These are phyloP conservation scores for Hydrozoanthus gracilis DNA, from an alignment of 92 coral and sea anemone species.

Conservation along the genomic window DNA sequence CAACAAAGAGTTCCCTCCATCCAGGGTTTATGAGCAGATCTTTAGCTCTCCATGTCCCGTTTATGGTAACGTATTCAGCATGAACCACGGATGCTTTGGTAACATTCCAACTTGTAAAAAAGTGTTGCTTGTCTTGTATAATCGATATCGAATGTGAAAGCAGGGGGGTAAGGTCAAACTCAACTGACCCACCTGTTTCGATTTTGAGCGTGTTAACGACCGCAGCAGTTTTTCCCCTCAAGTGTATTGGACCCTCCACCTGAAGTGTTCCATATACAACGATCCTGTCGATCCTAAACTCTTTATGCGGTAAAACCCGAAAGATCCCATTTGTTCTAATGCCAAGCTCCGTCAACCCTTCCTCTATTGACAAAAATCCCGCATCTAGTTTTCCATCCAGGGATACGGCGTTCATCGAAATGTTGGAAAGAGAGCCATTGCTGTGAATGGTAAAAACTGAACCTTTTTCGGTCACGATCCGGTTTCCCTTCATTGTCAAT, in stretches of 20 bases:
- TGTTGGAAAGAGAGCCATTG: conserved; percentile 27
- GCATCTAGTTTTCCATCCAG: conserved; percentile 43
- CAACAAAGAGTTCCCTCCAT: conserved; percentile 52
- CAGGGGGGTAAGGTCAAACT: conserved; percentile 17
- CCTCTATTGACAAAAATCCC: conserved; percentile 32
- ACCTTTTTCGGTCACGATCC: conserved; percentile 43
- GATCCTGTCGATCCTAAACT: conserved; percentile 55
- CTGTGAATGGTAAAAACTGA: conserved; percentile 42
- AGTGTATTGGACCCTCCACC: conserved; percentile 45
- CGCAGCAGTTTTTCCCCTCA: conserved; percentile 58
- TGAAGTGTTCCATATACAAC: conserved; percentile 63
- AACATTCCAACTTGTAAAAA: conserved; percentile 30
- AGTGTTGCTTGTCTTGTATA: conserved; percentile 2
- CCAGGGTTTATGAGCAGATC: conserved; percentile 63
- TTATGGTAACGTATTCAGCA: conserved; percentile 51
- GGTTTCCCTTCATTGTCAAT: conserved; percentile 40
- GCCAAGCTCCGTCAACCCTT: conserved; percentile 53
- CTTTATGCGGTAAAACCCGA: conserved; percentile 42
- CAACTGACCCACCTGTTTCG: conserved; percentile 49
- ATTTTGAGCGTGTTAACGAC: conserved; percentile 34
- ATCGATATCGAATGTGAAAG: conserved; percentile 18
- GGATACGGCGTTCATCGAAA: conserved; percentile 36
- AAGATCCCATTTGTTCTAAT: conserved; percentile 54
- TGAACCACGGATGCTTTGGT: conserved; percentile 53
- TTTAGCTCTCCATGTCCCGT: conserved; percentile 55